Conservation (phyloP, 1,140 invertebrate species). For the Bombyx mori region ASM3026992v2 NC_085107.1:11655501-11656000, state of each 20-base stretch:
- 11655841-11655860: too few relatives aligned
- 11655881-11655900: conserved; percentile 1
- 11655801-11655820: too few relatives aligned
- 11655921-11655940: conserved; percentile 44
- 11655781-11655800: too few relatives aligned
- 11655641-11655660: conserved; percentile 47
- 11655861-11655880: too few relatives aligned
- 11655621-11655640: conserved; percentile 57
- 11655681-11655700: conserved; percentile 20
- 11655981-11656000: conserved; percentile 3
- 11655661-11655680: conserved; percentile 44
- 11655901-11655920: conserved; percentile 42
- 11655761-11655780: too few relatives aligned
- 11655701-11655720: background rate
- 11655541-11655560: conserved; percentile 30
- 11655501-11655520: conserved; percentile 11
- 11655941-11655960: conserved; percentile 31
- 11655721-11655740: too few relatives aligned
- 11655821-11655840: too few relatives aligned
- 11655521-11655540: conserved; percentile 4
- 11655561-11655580: background rate
- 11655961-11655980: conserved; percentile 14
- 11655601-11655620: conserved; percentile 46
- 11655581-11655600: conserved; percentile 21
- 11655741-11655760: too few relatives aligned